A percentile compares a stretch with the other conserved stretches of the same genome.
These are phyloP conservation scores for Glaucopsyche alexis DNA, from an alignment of 2,888 invertebrate genomes.

Conservation along the genomic window DNA sequence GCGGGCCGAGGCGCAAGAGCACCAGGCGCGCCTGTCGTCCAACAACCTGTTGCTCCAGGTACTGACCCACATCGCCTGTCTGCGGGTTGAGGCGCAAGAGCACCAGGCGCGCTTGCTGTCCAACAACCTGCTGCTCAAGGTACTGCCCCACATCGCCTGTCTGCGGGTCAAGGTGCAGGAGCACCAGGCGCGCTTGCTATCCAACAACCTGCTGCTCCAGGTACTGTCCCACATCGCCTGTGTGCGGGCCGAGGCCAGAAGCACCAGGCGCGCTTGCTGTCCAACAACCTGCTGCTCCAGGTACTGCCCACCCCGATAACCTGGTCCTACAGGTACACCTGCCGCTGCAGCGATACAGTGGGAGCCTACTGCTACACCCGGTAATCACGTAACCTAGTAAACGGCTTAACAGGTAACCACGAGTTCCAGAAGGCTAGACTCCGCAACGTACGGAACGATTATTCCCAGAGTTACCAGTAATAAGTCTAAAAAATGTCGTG, in stretches of 20 bases:
- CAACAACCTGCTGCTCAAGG: constrained; percentile 85
- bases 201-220: constrained; percentile 85
- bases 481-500: no score
- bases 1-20: constrained; percentile 96
- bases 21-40: constrained; percentile 88
- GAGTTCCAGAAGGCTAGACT: no score
- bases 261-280: constrained; percentile 89
- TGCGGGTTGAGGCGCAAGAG: constrained; percentile 96
- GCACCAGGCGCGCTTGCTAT: constrained; percentile 89
- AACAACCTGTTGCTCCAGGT: constrained; percentile 85
- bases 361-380: constrained; percentile 82
- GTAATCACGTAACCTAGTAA: no score
- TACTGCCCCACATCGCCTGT: constrained; percentile 87
- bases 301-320: constrained; percentile 55
- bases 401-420: no score
- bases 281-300: constrained; percentile 85
- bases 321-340: constrained; percentile 94
- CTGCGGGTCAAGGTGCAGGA: constrained; percentile 96
- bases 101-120: constrained; percentile 90
- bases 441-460: no score
- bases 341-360: constrained; percentile 67
- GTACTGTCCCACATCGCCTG: constrained; percentile 54
- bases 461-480: no score
- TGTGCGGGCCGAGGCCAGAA: constrained; percentile 98
- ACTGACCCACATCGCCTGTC: not conserved